Percentiles rank a stretch among this genome's conserved stretches.
Evolutionary conservation across 1,140 invertebrate species (phyloP).

Genomic region (Brachionus koreanus): DNA sequence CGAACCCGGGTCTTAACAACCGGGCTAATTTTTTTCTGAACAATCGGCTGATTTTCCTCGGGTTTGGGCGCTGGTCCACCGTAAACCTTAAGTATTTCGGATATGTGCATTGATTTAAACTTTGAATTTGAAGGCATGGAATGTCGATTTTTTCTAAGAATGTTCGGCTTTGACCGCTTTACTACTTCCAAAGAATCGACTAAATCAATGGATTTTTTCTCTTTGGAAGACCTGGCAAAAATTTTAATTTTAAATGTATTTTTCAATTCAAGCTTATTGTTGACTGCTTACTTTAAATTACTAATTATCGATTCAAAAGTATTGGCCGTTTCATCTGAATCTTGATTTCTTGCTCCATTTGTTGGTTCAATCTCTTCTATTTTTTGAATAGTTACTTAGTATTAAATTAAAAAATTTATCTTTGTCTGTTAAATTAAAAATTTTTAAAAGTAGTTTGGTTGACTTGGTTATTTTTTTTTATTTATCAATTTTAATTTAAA

Average conservation of each 20-base stretch:
- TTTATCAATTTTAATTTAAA: too few species aligned
- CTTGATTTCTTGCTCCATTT: background rate
- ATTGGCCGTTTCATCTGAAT: background rate
- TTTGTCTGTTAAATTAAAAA: background rate
- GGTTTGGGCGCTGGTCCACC: background rate
- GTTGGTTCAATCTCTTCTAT: background rate
- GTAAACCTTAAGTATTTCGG: background rate
- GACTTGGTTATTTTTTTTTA: too few species aligned
- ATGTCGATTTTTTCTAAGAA: background rate
- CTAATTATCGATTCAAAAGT: background rate
- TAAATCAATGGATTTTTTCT: background rate
- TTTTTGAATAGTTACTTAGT: background rate
- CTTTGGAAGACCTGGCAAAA: background rate
- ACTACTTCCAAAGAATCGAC: background rate
- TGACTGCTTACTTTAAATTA: background rate
- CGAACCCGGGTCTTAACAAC: background rate
- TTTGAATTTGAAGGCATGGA: background rate
- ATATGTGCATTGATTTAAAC: background rate
- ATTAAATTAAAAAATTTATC: too few species aligned
- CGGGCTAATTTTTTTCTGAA: background rate
- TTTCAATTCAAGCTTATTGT: background rate
- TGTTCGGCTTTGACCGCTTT: background rate
- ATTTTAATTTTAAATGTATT: background rate
- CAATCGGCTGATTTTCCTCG: background rate
- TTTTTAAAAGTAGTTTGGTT: background rate